A percentile compares a stretch with the other conserved stretches of the same genome.
phyloP scores from a whole-genome alignment of 2,888 invertebrate species.

The Andrena minutula region DNA sequence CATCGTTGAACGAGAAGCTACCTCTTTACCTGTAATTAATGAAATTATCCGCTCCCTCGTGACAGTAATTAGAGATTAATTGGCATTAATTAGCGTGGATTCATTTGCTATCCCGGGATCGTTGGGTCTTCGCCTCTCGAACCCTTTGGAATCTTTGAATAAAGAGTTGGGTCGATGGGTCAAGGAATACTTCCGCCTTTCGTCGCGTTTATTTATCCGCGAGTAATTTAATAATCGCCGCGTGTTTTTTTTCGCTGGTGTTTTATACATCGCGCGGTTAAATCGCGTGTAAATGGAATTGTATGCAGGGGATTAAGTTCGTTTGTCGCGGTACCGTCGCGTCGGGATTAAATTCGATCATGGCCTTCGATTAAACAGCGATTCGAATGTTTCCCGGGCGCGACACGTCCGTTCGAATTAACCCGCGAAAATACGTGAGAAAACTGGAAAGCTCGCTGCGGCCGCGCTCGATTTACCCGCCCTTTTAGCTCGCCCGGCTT shows the following conservation, averaged over 20 bases:
- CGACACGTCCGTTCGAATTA: slow-evolving; percentile 31
- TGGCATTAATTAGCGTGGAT: slow-evolving; percentile 38
- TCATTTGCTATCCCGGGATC: background rate
- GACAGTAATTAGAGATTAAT: slow-evolving; percentile 41
- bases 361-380: slow-evolving; percentile 26
- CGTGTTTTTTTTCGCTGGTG: slow-evolving; percentile 10
- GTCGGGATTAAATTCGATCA: slow-evolving; percentile 23
- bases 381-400: slow-evolving; percentile 11
- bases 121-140: slow-evolving; percentile 10
- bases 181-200: background rate
- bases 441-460: slow-evolving; percentile 7
- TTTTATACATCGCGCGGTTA: background rate
- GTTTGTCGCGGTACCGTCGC: background rate
- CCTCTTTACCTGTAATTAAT: slow-evolving; percentile 28
- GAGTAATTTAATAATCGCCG: background rate
- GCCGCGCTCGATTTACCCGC: slow-evolving; percentile 4
- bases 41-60: slow-evolving; percentile 19
- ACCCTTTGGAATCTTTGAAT: slow-evolving; percentile 1
- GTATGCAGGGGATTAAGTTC: background rate
- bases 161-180: background rate
- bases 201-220: background rate
- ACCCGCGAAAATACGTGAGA: slow-evolving; percentile 25
- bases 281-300: background rate
- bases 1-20: background rate
- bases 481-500: background rate